Base-by-base conservation (phyloP, 2,797 vertebrate genomes). In the Perodicticus potto region DNA sequence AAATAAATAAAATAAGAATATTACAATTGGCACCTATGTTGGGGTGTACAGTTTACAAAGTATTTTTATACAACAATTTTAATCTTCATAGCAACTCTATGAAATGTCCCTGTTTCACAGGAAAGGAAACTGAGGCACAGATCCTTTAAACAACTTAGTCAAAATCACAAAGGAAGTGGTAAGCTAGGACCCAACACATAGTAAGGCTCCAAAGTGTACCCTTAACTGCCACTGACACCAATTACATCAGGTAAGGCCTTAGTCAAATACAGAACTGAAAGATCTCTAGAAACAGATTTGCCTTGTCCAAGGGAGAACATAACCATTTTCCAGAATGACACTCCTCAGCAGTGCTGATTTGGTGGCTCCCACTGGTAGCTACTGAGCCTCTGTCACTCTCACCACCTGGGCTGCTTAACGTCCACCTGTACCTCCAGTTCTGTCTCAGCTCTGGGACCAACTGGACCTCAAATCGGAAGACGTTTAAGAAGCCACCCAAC, bases 21-120 rank as follows among this genome's bases (percentile, higher is more conserved):
- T 20, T 82, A 57, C 1, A 49, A 6, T 13, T 78, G 53, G 55
- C 11, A 63, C 22, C 59, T 25, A 9, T 32, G 20, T 27, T 76
- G 53, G 63, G 57, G 34, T 87, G 81, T 77, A 43, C 19, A 37
- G 5, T 40, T 57, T 91, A 23, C 57, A 69, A 81, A 91, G 29
- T 17, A 93, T 81, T 87, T 93, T 86, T 78, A 91, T 29, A 8
- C 22, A 67, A 92, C 37, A 89, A 76, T 77, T 84, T 65, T 57
- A 84, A 49, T 80, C 7, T 49, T 85, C 2, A 16, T 27, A 90
- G 81, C 63, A 84, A 73, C 11, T 6, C n/a, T 17, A 55, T 17
- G 32, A 57, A 83, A 43, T 57, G 14, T 22, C 49, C 40, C 10
- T 20, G 69, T 80, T 67, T 86, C 55, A 86, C 29, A 74, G 49